Evolutionary conservation across 1,140 invertebrate genomes (phyloP), one percentile per base, ranked within the genome.

Genomic region (Catajapyx aquilonaris): DNA sequence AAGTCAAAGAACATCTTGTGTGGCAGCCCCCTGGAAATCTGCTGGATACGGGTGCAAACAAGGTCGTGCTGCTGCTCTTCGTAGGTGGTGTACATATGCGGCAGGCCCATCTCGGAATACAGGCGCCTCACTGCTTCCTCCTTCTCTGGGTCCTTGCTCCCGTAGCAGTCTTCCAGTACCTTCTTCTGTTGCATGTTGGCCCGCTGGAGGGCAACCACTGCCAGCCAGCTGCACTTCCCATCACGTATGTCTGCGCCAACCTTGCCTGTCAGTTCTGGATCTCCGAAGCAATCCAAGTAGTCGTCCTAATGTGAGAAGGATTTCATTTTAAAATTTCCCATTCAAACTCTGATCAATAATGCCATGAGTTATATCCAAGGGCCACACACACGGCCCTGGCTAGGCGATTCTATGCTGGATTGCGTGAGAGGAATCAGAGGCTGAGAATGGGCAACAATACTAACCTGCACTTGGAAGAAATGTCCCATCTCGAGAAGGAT

Each of bases 401-500:
- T n/a, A n/a, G n/a, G n/a, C n/a, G n/a, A n/a, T n/a, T n/a, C n/a
- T n/a, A n/a, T n/a, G n/a, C n/a, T n/a, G n/a, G n/a, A n/a, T n/a
- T n/a, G n/a, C n/a, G n/a, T n/a, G n/a, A n/a, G n/a, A n/a, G n/a
- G n/a, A n/a, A n/a, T n/a, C n/a, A n/a, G n/a, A n/a, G n/a, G n/a
- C n/a, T n/a, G n/a, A n/a, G n/a, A n/a, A n/a, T n/a, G n/a, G n/a
- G n/a, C n/a, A n/a, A n/a, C n/a, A 25, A 22, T 44, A 50, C 51
- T 53, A 52, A 76, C 78, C 62, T 85, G 85, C 23, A 94, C 80
- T 73, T 97, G 91, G 52, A 81, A 97, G 51, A 90, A 90, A 48
- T 86, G 75, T n/a, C 93, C 93, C 73, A 97, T 93, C 60, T 93
- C 77, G 19, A 95, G 52, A 0, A 94, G 56, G 48, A 96, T 86